Conservation (phyloP, 2,113 vertebrate species). For the Petaurus breviceps region DNA sequence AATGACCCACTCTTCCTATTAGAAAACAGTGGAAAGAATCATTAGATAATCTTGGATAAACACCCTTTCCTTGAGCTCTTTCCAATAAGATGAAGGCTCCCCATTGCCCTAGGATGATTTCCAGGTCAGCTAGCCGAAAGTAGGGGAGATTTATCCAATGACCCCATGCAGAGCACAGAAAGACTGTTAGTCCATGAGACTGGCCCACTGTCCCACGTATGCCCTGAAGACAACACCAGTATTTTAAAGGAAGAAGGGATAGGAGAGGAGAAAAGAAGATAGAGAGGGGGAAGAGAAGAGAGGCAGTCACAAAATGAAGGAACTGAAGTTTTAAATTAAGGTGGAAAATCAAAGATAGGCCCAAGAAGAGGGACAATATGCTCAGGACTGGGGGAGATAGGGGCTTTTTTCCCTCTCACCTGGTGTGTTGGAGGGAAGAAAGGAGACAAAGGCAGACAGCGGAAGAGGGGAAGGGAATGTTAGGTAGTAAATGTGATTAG, state of each 20-base stretch:
- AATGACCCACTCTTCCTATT: not conserved
- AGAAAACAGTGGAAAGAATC: not conserved
- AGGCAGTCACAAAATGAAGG: not conserved
- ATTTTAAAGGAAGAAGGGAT: not conserved
- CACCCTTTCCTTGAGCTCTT: not conserved
- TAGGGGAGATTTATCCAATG: not conserved
- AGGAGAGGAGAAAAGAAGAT: conserved; percentile 1
- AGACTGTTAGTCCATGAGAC: not conserved
- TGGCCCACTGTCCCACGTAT: not conserved
- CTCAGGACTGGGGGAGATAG: not conserved
- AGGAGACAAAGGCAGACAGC: not conserved
- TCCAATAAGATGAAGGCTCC: not conserved
- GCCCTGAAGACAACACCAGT: not conserved
- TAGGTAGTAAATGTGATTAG: conserved; percentile 69
- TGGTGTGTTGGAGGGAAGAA: not conserved
- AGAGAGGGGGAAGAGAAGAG: not conserved
- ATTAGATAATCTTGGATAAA: not conserved
- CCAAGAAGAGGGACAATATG: not conserved
- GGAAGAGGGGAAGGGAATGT: conserved; percentile 50
- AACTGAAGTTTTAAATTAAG: not conserved
- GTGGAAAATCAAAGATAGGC: not conserved
- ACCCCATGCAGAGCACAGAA: not conserved
- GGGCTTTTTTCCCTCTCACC: not conserved
- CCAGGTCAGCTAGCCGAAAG: not conserved
- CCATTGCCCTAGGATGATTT: not conserved